These are phyloP conservation scores for Caenorhabditis auriculariae DNA, from an alignment of 2,888 invertebrate species.

Conservation along the genomic window DNA sequence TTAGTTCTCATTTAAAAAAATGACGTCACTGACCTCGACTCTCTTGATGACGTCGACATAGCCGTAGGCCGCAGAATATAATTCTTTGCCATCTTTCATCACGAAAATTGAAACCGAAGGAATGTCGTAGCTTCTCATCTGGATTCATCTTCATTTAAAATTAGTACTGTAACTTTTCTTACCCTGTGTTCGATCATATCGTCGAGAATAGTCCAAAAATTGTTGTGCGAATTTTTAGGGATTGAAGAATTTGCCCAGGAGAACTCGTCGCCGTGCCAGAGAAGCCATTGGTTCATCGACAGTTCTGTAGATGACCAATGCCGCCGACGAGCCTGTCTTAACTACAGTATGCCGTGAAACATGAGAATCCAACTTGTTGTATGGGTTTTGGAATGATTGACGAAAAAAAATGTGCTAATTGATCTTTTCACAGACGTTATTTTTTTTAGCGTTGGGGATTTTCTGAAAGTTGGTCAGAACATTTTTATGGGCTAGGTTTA, in stretches of 20 bases:
- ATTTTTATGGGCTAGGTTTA: too few relatives aligned
- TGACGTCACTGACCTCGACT: slow-evolving; percentile 6
- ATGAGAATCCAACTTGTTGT: too few relatives aligned
- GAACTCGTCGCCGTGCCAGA: slow-evolving; percentile 37
- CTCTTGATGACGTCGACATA: slow-evolving; percentile 36
- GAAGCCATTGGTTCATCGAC: too few relatives aligned
- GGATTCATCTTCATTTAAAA: neutral
- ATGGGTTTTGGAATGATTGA: too few relatives aligned
- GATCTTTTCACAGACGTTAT: too few relatives aligned
- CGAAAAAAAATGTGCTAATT: too few relatives aligned
- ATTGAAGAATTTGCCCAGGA: slow-evolving; percentile 24
- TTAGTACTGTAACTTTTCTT: neutral
- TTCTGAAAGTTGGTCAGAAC: too few relatives aligned
- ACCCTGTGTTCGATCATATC: slow-evolving; percentile 17
- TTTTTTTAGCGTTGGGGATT: too few relatives aligned
- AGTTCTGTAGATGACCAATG: too few relatives aligned
- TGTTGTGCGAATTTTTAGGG: slow-evolving; percentile 17
- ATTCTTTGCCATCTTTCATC: slow-evolving; percentile 12
- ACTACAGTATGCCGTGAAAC: too few relatives aligned
- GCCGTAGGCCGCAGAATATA: slow-evolving; percentile 35
- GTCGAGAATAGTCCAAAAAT: slow-evolving; percentile 13
- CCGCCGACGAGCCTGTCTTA: too few relatives aligned
- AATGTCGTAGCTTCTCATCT: slow-evolving; percentile 40
- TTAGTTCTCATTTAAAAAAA: too few relatives aligned
- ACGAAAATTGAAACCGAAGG: slow-evolving; percentile 43